Conservation (phyloP, 2,797 vertebrate genomes). For the Sebastes cheni region DNA sequence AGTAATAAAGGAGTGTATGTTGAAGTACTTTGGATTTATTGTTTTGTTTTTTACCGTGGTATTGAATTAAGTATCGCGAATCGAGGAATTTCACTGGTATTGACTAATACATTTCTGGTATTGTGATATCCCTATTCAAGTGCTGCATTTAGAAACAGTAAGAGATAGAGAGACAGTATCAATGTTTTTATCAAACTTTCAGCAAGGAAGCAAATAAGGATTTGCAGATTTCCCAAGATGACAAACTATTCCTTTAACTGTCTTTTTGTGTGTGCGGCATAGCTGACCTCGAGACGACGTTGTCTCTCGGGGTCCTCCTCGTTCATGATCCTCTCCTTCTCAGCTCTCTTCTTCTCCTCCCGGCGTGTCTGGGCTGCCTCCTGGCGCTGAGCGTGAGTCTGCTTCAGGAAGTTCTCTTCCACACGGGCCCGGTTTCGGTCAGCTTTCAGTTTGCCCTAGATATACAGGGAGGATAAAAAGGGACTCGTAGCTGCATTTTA, state of each 20-base stretch:
- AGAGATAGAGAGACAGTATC: not conserved
- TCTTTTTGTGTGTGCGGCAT: not conserved
- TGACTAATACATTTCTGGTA: too few species aligned
- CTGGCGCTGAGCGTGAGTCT: conserved; percentile 96
- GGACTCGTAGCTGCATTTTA: not conserved
- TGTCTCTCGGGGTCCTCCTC: conserved; percentile 98
- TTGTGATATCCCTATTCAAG: not conserved
- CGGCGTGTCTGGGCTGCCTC: conserved; percentile 96
- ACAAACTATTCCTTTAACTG: not conserved
- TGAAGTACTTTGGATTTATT: too few species aligned
- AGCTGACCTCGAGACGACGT: conserved; percentile 92
- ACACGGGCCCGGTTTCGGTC: conserved; percentile 96
- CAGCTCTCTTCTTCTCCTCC: conserved; percentile 96
- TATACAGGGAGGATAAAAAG: not conserved
- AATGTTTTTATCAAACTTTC: not conserved
- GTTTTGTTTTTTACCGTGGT: too few species aligned
- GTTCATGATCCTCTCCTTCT: conserved; percentile 99
- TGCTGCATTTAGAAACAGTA: not conserved
- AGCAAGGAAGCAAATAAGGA: not conserved
- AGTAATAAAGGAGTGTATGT: too few species aligned
- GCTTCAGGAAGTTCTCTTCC: conserved; percentile 98
- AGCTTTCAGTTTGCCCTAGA: conserved; percentile 95
- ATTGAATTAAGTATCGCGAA: too few species aligned
- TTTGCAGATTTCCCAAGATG: not conserved
- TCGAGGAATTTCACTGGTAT: too few species aligned